phyloP scores from a whole-genome alignment of 2,888 invertebrate genomes.

The Schizotus pectinicornis region DNA sequence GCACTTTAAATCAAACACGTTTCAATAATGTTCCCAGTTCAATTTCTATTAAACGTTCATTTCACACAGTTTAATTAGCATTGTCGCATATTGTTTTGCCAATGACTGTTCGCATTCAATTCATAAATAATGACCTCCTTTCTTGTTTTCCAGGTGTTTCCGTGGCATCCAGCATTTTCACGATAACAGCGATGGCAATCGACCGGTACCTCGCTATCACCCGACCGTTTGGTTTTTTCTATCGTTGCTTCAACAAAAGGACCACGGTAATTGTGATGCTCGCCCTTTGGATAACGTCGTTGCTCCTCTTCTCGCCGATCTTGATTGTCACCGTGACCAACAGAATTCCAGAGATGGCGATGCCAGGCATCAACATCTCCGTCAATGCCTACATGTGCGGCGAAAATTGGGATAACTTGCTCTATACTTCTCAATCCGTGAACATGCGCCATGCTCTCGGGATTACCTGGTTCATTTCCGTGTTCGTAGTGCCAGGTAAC shows the following conservation, averaged over 20 bases:
- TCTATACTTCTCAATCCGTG: slow-evolving; percentile 57
- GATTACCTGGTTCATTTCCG: slow-evolving; percentile 72
- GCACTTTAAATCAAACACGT: too few species aligned
- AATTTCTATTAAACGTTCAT: too few species aligned
- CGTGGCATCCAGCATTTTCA: slow-evolving; percentile 81
- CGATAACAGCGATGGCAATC: slow-evolving; percentile 79
- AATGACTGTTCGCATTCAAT: too few species aligned
- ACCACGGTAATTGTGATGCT: slow-evolving; percentile 70
- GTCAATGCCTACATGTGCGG: slow-evolving; percentile 58
- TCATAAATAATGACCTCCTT: neutral
- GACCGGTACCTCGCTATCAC: slow-evolving; percentile 79
- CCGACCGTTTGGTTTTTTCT: slow-evolving; percentile 73
- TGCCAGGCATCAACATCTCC: slow-evolving; percentile 8
- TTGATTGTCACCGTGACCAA: slow-evolving; percentile 53
- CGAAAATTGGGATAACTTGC: slow-evolving; percentile 66
- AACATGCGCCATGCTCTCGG: slow-evolving; percentile 63
- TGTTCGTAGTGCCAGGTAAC: slow-evolving; percentile 76
- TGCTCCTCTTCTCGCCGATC: slow-evolving; percentile 72
- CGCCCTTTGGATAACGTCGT: slow-evolving; percentile 69
- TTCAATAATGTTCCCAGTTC: too few species aligned
- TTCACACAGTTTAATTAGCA: too few species aligned
- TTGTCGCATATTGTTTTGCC: too few species aligned
- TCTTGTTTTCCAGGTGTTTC: slow-evolving; percentile 67
- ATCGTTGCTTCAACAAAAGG: slow-evolving; percentile 72
- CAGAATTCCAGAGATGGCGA: slow-evolving; percentile 4